phyloP scores from a whole-genome alignment of 1,140 invertebrate species.

The Hermatobates lingyangjiaoensis region DNA sequence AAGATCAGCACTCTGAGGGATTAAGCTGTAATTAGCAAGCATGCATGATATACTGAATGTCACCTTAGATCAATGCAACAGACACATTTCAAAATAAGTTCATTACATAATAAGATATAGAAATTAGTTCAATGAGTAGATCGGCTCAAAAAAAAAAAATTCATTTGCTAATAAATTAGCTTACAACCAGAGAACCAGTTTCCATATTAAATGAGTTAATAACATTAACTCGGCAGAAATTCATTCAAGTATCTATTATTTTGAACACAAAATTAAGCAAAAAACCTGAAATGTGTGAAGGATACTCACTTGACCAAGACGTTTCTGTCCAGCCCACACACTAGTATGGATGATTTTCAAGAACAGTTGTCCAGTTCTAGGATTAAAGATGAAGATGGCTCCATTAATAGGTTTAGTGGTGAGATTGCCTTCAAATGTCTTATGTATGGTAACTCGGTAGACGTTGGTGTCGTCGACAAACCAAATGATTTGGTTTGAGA shows the following conservation, averaged over 20 bases:
- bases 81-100: no score
- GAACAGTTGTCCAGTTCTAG: slow-evolving; percentile 96
- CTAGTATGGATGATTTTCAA: slow-evolving; percentile 99
- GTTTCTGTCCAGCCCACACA: slow-evolving; percentile 96
- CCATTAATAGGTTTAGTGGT: slow-evolving; percentile 99
- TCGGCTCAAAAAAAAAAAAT: no score
- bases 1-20: no score
- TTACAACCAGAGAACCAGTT: no score
- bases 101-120: no score
- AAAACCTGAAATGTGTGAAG: not conserved
- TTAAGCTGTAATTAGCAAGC: no score
- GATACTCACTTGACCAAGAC: slow-evolving; percentile 57
- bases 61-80: no score
- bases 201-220: no score
- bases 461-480: slow-evolving; percentile 99
- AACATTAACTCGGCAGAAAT: no score
- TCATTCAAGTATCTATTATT: not conserved
- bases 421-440: slow-evolving; percentile 98
- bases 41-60: no score
- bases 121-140: no score
- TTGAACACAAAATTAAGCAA: not conserved
- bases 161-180: no score
- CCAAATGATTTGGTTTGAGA: slow-evolving; percentile 99
- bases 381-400: slow-evolving; percentile 99
- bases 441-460: slow-evolving; percentile 98